These are phyloP conservation scores for Hipposideros armiger DNA, from an alignment of 2,113 vertebrate species.

Conservation along the genomic window DNA sequence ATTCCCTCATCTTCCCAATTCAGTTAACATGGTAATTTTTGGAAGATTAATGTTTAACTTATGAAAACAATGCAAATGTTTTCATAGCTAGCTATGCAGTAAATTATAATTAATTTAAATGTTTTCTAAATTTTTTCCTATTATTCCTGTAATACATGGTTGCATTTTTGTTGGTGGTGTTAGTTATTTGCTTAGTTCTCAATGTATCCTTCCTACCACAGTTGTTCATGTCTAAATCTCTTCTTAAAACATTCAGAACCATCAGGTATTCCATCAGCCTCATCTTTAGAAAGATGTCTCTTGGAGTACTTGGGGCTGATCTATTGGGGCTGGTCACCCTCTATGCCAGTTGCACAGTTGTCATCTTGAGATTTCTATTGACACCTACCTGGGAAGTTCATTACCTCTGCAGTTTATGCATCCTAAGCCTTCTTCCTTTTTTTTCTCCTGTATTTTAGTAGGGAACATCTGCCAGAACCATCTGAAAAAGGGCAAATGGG, in stretches of 20 bases:
- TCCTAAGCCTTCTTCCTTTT: not conserved
- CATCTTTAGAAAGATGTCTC: not conserved
- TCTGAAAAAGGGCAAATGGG: not conserved
- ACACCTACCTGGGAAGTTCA: too few relatives aligned
- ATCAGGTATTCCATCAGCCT: not conserved
- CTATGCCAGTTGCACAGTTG: too few relatives aligned
- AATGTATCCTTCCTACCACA: not conserved
- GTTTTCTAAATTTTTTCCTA: not conserved
- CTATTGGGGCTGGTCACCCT: not conserved
- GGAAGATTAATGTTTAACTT: not conserved
- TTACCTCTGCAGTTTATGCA: not conserved
- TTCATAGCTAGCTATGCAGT: not conserved
- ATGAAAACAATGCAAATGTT: not conserved
- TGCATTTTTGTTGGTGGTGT: not conserved
- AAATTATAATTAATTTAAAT: not conserved
- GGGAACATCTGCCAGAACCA: not conserved
- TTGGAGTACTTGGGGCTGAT: not conserved
- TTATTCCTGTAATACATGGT: not conserved
- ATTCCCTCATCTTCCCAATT: not conserved
- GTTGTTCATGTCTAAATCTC: not conserved
- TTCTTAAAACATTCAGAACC: not conserved
- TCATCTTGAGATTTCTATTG: not conserved
- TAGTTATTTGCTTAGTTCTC: not conserved
- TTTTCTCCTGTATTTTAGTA: not conserved
- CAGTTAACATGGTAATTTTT: not conserved